phyloP scores from a whole-genome alignment of 2,113 vertebrate genomes.

The Aleadryas rufinucha region DNA sequence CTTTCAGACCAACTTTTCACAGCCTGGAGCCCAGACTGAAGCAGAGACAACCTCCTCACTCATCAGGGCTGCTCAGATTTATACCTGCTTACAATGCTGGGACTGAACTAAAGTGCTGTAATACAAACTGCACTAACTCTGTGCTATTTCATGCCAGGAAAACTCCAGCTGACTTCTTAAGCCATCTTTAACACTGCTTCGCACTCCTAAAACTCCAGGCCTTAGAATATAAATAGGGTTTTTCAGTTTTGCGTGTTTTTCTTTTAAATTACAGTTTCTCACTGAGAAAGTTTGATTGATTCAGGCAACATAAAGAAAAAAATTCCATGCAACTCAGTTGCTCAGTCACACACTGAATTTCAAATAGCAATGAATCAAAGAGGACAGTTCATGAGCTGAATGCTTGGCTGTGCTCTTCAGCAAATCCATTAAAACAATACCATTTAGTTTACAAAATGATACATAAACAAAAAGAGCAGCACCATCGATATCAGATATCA shows the following conservation, averaged over 20 bases:
- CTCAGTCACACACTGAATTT: slow-evolving; percentile 15
- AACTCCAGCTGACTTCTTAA: background rate
- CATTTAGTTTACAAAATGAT: background rate
- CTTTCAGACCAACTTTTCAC: background rate
- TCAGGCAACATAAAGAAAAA: background rate
- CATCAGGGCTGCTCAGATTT: background rate
- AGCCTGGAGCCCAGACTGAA: background rate
- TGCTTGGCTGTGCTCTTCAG: background rate
- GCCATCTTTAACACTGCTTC: background rate
- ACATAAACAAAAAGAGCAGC: background rate
- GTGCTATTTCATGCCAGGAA: background rate
- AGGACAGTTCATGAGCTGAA: background rate
- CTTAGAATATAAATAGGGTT: background rate
- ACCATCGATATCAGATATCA: background rate
- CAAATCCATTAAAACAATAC: background rate
- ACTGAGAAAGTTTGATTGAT: slow-evolving; percentile 11
- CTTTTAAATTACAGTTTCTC: background rate
- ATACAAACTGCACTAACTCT: background rate
- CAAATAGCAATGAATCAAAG: background rate
- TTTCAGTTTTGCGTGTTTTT: background rate
- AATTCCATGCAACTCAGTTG: background rate
- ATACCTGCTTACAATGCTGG: background rate
- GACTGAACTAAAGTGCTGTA: background rate
- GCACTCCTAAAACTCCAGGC: background rate
- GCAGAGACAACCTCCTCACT: background rate